Percentiles rank a stretch among this genome's conserved stretches.
These are phyloP conservation scores for Sipha flava DNA, from an alignment of 1,140 invertebrate species.

Conservation along the genomic window DNA sequence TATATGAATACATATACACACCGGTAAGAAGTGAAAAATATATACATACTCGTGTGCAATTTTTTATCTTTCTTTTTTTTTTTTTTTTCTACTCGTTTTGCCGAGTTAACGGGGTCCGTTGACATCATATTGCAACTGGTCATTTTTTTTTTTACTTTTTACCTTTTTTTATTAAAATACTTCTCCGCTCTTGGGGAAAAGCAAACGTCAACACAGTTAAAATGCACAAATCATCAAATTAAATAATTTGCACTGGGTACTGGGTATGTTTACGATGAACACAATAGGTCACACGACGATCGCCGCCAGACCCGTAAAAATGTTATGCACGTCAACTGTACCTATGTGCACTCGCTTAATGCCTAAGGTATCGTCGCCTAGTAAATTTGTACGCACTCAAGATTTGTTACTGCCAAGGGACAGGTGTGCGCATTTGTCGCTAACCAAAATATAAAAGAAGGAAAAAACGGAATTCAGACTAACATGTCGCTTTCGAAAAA, in stretches of 20 bases:
- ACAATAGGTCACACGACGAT: neutral
- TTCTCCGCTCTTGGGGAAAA: neutral
- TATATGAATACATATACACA: neutral
- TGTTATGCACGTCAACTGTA: neutral
- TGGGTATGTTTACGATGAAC: neutral
- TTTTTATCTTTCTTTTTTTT: neutral
- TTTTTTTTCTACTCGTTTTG: neutral
- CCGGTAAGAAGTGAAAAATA: neutral
- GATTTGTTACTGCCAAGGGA: conserved; percentile 22
- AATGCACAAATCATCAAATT: conserved; percentile 7
- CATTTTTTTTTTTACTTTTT: neutral
- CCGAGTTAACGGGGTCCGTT: neutral
- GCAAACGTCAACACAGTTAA: neutral
- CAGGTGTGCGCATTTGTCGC: conserved; percentile 8
- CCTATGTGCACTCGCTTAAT: neutral
- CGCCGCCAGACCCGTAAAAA: neutral
- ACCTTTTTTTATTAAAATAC: neutral
- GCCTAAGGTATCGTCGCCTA: too few relatives aligned
- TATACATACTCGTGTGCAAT: neutral
- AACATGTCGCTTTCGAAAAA: neutral
- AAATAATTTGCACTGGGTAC: neutral
- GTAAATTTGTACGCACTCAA: neutral
- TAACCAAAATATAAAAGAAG: neutral
- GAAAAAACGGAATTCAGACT: neutral
- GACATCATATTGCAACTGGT: conserved; percentile 2